Percentiles rank a stretch among this genome's conserved stretches.
These are phyloP conservation scores for Falco rusticolus DNA, from an alignment of 2,797 vertebrate genomes.

Conservation along the genomic window DNA sequence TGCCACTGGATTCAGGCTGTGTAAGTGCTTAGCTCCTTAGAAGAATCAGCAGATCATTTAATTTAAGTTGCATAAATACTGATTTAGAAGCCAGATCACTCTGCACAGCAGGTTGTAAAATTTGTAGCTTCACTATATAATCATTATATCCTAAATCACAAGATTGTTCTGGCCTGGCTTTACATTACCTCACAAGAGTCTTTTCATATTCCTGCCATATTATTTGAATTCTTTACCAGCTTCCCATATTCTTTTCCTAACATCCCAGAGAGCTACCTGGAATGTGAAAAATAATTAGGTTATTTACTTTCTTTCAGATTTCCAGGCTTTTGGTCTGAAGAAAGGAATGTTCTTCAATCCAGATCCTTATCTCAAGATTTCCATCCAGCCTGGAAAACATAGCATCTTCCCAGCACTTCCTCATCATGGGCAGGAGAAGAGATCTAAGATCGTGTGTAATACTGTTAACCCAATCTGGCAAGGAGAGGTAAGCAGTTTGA, in stretches of 20 bases:
- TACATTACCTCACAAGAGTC: background rate
- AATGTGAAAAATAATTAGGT: conserved; percentile 5
- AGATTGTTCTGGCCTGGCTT: background rate
- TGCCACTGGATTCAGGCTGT: background rate
- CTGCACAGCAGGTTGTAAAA: background rate
- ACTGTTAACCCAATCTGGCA: conserved; percentile 92
- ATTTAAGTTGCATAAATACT: background rate
- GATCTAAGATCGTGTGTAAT: conserved; percentile 91
- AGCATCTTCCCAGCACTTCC: conserved; percentile 95
- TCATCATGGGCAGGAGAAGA: conserved; percentile 97
- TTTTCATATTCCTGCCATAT: background rate
- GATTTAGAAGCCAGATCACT: background rate
- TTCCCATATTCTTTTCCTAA: background rate
- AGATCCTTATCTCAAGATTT: conserved; percentile 96
- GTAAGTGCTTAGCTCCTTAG: background rate
- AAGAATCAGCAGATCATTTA: background rate
- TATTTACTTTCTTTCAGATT: conserved; percentile 78
- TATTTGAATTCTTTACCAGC: background rate
- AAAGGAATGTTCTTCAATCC: conserved; percentile 99
- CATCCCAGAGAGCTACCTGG: background rate
- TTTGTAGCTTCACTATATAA: background rate
- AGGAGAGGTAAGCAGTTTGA: conserved; percentile 78
- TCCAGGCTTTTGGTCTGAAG: conserved; percentile 94
- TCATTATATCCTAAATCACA: background rate
- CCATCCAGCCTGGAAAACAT: conserved; percentile 96